A percentile compares a stretch with the other conserved stretches of the same genome.
Conservation (phyloP, 2,797 vertebrate genomes). For the Chaetodon trifasciatus region DNA sequence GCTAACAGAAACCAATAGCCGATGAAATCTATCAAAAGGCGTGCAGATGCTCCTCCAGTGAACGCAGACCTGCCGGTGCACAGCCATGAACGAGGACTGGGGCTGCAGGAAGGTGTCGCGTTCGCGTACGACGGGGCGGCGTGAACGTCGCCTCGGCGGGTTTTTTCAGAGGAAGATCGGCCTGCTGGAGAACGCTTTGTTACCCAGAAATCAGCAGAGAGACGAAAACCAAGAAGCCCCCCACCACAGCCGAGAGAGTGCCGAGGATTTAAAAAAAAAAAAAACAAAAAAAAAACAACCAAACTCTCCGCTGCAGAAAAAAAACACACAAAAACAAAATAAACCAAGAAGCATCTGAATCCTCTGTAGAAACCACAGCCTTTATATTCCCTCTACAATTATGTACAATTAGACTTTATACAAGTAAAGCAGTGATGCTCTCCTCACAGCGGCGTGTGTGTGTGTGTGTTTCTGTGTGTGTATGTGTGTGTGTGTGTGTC, state of each 20-base stretch:
- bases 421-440: slow-evolving; percentile 92
- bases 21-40: not conserved
- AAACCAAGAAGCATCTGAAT: slow-evolving; percentile 73
- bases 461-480: slow-evolving; percentile 29
- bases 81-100: not conserved
- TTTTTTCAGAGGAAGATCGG: slow-evolving; percentile 25
- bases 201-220: slow-evolving; percentile 59
- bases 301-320: slow-evolving; percentile 88
- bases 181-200: slow-evolving; percentile 36
- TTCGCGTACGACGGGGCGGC: not conserved
- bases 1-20: not conserved
- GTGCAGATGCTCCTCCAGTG: not conserved
- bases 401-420: slow-evolving; percentile 97
- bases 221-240: slow-evolving; percentile 36
- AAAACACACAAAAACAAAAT: slow-evolving; percentile 88
- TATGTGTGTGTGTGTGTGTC: slow-evolving; percentile 77
- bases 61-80: not conserved
- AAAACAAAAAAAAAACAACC: slow-evolving; percentile 61
- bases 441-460: slow-evolving; percentile 59
- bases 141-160: not conserved
- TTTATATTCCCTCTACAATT: slow-evolving; percentile 94
- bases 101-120: slow-evolving; percentile 44
- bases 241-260: slow-evolving; percentile 69
- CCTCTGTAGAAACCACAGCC: slow-evolving; percentile 91
- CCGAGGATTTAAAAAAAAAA: slow-evolving; percentile 28